Percentiles rank a stretch among this genome's conserved stretches.
Evolutionary conservation across 2,113 vertebrate species (phyloP).

Genomic region (Butorides virescens): DNA sequence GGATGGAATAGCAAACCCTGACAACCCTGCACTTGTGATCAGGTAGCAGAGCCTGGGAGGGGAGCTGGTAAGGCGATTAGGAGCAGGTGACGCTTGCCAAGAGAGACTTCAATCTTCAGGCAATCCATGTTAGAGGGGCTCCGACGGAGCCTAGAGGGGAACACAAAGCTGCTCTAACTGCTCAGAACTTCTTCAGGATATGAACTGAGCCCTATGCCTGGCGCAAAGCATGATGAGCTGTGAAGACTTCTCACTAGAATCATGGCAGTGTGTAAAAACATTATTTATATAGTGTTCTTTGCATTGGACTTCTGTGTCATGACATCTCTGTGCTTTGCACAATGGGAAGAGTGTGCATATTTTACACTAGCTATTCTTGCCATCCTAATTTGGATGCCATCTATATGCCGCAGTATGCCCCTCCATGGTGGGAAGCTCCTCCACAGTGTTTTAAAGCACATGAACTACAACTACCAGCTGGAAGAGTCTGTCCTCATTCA

Average conservation of each 20-base stretch:
- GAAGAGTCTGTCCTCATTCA: background rate
- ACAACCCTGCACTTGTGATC: background rate
- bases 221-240: background rate
- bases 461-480: background rate
- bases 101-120: background rate
- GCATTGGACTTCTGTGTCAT: background rate
- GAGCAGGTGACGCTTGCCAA: background rate
- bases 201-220: accelerated
- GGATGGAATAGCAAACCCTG: background rate
- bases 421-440: background rate
- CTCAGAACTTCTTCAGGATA: background rate
- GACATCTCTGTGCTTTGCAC: background rate
- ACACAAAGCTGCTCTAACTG: background rate
- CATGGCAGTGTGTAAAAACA: background rate
- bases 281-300: background rate
- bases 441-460: background rate
- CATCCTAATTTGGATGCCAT: background rate
- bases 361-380: background rate
- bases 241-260: background rate
- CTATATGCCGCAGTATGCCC: background rate
- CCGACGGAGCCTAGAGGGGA: background rate
- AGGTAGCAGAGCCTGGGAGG: slow-evolving; percentile 4
- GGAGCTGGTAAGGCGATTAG: background rate
- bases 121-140: background rate
- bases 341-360: background rate